Conservation (phyloP, 2,113 vertebrate genomes). For the Grammomys dolichurus region DNA sequence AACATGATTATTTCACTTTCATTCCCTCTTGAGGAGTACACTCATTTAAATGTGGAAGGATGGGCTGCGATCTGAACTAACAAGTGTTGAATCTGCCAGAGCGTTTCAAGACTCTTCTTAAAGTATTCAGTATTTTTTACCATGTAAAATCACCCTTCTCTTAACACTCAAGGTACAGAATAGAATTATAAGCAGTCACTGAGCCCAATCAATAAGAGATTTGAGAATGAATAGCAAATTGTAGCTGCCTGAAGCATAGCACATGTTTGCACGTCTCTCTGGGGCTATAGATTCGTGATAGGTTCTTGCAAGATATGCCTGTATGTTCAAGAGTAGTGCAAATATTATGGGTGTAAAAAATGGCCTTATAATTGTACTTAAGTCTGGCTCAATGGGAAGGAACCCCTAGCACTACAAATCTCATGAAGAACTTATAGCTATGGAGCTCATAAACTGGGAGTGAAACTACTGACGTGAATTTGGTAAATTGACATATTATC, state of each 20-base stretch:
- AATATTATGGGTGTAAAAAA: too few species aligned
- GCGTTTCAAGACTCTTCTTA: not conserved
- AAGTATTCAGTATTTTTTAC: not conserved
- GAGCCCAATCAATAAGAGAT: not conserved
- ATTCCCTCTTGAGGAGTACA: not conserved
- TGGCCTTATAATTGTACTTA: not conserved
- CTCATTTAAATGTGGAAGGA: conserved; percentile 3
- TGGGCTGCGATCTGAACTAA: not conserved
- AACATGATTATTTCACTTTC: conserved; percentile 19
- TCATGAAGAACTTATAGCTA: not conserved
- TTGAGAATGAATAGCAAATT: not conserved
- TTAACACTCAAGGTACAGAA: not conserved
- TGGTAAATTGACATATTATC: not conserved
- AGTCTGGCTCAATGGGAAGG: too few species aligned
- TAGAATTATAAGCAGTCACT: not conserved
- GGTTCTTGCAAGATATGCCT: not conserved
- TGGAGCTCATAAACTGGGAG: not conserved
- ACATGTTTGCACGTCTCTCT: not conserved
- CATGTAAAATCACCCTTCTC: not conserved
- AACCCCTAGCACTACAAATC: not conserved
- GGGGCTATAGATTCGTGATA: not conserved
- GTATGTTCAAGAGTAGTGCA: too few species aligned
- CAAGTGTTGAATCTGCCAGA: not conserved
- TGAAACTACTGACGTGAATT: not conserved
- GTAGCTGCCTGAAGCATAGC: not conserved